Evolutionary conservation across 2,888 invertebrate species (phyloP), one percentile per base, ranked within the genome.

Genomic region (Lacanobia oleracea): DNA sequence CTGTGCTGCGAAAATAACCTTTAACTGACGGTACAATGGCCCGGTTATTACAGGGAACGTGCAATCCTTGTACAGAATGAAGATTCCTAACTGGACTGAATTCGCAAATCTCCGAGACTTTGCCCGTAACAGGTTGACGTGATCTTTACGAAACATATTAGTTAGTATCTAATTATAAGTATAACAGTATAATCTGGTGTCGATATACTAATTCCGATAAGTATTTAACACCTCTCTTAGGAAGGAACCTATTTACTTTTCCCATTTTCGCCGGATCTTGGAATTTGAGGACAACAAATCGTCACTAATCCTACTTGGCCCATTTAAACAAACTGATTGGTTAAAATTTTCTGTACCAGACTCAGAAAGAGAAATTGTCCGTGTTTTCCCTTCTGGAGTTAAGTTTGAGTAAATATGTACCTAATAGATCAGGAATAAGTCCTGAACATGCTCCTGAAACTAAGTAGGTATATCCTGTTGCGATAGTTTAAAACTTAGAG

Each of bases 1-100:
- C 9, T 51, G 54, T 66, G 12, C 12, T 16, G 73, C 50, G 23
- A 68, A 65, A 65, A 40, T 56, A 43, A 62, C 75, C 75, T 56
- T 66, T 51, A 54, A 78, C 54, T 57, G 79, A 69, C 75, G 69
- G 45, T 45, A 66, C 78, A 79, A 78, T 69, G 53, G 62, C 16
- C 65, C 8, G 23, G 50, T 43, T 79, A 69, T 75, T 56, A 79
- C 62, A 59, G 50, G 50, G 45, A 45, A 62, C 57, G 37, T 65
- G 50, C 43, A 53, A 63, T 21, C 23, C 33, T 27, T 27, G 18
- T 64, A 6, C 21, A 40, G 27, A 54, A 66, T 66, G 16, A 45
- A 66, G 50, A 37, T 59, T 67, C 10, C 12, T 64, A 23, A 14
- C 37, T 61, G 45, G 40, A 61, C 50, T 62, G 23, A 37, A 60